A percentile compares a stretch with the other conserved stretches of the same genome.
Evolutionary conservation across 2,888 invertebrate genomes (phyloP).

Genomic region (Gibbula magus): DNA sequence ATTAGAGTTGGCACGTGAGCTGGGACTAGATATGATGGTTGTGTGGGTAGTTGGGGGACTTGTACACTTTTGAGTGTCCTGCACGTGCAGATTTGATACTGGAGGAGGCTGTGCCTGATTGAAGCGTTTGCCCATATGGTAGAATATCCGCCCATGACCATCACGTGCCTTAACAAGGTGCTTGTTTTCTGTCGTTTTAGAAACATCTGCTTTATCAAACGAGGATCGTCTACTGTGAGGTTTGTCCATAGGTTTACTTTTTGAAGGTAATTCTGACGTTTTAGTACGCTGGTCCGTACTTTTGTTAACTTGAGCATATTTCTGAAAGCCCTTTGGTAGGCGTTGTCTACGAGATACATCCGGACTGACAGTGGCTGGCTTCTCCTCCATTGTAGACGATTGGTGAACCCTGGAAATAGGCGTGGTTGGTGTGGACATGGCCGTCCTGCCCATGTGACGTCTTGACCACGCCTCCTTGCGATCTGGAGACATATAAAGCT

Average conservation of each 20-base stretch:
- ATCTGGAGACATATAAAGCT: background rate
- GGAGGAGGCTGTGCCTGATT: background rate
- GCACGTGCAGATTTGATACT: background rate
- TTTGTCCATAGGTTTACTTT: background rate
- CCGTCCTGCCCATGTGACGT: background rate
- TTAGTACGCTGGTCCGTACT: background rate
- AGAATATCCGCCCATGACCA: background rate
- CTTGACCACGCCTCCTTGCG: background rate
- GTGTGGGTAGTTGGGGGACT: background rate
- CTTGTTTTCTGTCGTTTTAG: background rate
- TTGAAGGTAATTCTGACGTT: background rate
- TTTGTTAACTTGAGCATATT: constrained; percentile 22
- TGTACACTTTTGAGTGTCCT: background rate
- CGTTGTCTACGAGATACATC: background rate
- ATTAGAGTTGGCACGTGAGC: background rate
- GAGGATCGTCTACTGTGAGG: background rate
- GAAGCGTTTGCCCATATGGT: constrained; percentile 17
- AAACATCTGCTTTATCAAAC: background rate
- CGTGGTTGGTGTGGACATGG: background rate
- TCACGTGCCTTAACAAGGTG: background rate
- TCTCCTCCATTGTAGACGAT: background rate
- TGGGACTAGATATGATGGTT: constrained; percentile 9
- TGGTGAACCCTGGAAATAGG: background rate
- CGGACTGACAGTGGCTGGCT: background rate
- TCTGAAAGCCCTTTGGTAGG: constrained; percentile 9